A percentile compares a stretch with the other conserved stretches of the same genome.
Evolutionary conservation across 1,140 invertebrate species (phyloP).

Genomic region (Philotrypesis tridentata): DNA sequence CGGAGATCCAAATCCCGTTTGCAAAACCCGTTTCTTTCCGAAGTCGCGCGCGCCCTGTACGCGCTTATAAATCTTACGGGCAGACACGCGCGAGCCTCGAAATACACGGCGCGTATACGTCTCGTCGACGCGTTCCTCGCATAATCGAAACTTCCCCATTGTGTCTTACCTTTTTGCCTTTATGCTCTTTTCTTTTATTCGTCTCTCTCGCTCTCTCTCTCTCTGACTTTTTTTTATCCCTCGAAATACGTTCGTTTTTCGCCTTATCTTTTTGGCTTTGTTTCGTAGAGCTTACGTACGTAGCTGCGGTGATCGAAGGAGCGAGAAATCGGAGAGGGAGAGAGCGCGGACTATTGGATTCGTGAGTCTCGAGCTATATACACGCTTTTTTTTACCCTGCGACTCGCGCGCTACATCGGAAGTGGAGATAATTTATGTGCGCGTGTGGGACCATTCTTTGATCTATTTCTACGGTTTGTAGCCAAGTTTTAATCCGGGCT

Average conservation of each 20-base stretch:
- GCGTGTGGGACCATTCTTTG: neutral
- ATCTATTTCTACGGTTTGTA: constrained; percentile 9
- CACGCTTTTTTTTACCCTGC: neutral
- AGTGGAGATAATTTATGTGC: constrained; percentile 39
- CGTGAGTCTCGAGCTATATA: neutral
- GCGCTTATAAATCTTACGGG: constrained; percentile 23
- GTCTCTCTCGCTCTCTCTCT: too few species aligned
- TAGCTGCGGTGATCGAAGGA: neutral
- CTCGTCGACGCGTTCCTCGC: constrained; percentile 50
- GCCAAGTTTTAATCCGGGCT: constrained; percentile 16
- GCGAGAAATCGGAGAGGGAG: constrained; percentile 34
- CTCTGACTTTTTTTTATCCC: neutral
- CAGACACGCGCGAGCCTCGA: constrained; percentile 38
- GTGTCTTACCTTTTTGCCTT: constrained; percentile 38
- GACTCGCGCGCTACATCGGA: constrained; percentile 32
- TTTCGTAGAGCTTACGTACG: neutral
- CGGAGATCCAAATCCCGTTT: constrained; percentile 62
- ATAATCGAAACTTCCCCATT: constrained; percentile 53
- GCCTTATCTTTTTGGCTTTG: neutral
- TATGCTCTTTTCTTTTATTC: neutral
- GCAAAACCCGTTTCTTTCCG: constrained; percentile 50
- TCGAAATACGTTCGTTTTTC: neutral
- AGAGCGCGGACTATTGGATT: constrained; percentile 34
- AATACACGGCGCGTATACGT: constrained; percentile 43
- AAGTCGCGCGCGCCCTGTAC: constrained; percentile 24